Evolutionary conservation across 2,113 vertebrate species (phyloP).

Genomic region (Sander vitreus): DNA sequence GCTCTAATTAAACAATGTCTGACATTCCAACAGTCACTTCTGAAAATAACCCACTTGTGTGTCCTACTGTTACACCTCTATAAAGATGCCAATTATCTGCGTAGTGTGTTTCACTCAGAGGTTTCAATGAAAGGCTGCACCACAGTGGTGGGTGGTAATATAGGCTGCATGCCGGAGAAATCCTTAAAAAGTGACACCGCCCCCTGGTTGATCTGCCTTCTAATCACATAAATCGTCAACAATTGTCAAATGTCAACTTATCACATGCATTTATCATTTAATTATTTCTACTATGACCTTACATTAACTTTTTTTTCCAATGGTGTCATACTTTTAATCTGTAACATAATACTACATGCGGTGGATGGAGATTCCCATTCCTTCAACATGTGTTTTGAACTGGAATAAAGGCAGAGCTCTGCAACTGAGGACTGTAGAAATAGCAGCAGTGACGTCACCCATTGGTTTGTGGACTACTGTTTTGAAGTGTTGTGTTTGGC

Average conservation of each 20-base stretch:
- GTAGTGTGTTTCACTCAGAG: constrained; percentile 1
- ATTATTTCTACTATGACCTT: constrained; percentile 5
- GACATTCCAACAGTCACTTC: constrained; percentile 67
- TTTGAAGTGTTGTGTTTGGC: no score
- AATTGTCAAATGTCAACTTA: constrained; percentile 7
- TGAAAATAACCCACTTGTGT: constrained; percentile 54
- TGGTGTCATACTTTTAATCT: constrained; percentile 1
- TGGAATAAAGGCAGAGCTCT: constrained; percentile 10
- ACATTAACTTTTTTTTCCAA: background rate
- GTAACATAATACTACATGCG: constrained; percentile 12
- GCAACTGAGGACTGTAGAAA: background rate
- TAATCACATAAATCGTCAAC: constrained; percentile 28
- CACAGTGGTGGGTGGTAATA: constrained; percentile 15
- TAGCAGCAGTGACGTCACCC: no score
- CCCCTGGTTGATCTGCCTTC: constrained; percentile 25
- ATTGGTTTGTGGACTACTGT: no score
- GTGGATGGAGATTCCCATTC: constrained; percentile 7
- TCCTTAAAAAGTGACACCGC: background rate
- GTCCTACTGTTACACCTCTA: constrained; percentile 18
- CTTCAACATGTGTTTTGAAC: constrained; percentile 12
- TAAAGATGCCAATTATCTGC: constrained; percentile 46
- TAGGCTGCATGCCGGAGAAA: background rate
- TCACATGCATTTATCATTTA: constrained; percentile 7
- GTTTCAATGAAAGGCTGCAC: constrained; percentile 2
- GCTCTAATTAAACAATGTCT: constrained; percentile 74